These are phyloP conservation scores for Cephus pygmeus DNA, from an alignment of 2,888 invertebrate species.

Conservation along the genomic window DNA sequence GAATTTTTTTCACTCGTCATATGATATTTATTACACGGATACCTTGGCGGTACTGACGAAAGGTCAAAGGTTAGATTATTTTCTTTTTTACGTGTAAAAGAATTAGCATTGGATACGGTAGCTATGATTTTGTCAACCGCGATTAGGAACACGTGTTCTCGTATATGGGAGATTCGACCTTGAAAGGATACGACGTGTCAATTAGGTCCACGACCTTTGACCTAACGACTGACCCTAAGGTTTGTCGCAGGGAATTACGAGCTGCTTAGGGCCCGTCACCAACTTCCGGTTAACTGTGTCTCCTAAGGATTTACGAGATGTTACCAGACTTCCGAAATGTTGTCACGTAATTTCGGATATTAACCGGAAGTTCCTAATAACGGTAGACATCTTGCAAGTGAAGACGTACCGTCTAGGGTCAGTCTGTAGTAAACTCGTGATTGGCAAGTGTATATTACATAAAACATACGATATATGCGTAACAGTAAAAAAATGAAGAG, in stretches of 20 bases:
- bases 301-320: background rate
- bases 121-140: background rate
- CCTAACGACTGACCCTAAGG: background rate
- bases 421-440: background rate
- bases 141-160: background rate
- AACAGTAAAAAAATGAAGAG: too few relatives aligned
- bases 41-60: background rate
- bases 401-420: background rate
- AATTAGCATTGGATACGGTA: background rate
- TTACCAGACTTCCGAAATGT: background rate
- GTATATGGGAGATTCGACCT: background rate
- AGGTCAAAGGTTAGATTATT: constrained; percentile 11
- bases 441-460: background rate
- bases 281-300: background rate
- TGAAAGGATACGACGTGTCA: background rate
- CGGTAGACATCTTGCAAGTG: background rate
- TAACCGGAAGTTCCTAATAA: background rate
- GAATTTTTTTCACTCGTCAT: background rate
- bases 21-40: background rate
- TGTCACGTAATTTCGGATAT: background rate
- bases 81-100: constrained; percentile 8
- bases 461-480: background rate
- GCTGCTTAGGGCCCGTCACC: background rate
- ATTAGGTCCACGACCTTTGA: background rate
- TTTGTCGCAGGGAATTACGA: background rate